phyloP scores from a whole-genome alignment of 2,113 vertebrate genomes.

The Neolamprologus brichardi region DNA sequence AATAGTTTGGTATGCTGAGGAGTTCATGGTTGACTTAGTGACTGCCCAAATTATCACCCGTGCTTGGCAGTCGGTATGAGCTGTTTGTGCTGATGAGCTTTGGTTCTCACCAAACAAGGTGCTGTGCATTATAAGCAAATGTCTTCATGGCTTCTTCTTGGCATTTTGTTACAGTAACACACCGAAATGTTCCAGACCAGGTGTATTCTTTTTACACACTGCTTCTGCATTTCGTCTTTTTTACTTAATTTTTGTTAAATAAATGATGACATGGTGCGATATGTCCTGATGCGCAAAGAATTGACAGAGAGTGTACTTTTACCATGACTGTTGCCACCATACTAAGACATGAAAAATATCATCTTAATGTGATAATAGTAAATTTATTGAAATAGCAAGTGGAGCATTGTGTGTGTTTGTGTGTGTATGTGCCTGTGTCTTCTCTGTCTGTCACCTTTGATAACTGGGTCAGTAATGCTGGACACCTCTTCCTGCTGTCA shows the following conservation, averaged over 20 bases:
- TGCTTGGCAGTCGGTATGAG: background rate
- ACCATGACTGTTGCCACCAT: background rate
- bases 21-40: background rate
- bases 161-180: background rate
- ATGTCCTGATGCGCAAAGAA: background rate
- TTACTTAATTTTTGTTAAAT: background rate
- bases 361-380: background rate
- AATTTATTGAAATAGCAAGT: background rate
- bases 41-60: background rate
- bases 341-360: background rate
- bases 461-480: slow-evolving; percentile 19
- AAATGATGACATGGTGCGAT: background rate
- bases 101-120: background rate
- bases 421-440: background rate
- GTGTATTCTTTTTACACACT: background rate
- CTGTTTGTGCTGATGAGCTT: background rate
- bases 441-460: slow-evolving; percentile 2
- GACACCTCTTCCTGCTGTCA: slow-evolving; percentile 15
- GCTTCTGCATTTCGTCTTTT: background rate
- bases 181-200: background rate
- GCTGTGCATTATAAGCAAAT: background rate
- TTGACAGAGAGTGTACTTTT: background rate
- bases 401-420: background rate
- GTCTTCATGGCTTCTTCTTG: background rate
- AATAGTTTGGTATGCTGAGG: background rate